Base-by-base conservation (phyloP, 2,797 vertebrate species). In the Dermochelys coriacea region DNA sequence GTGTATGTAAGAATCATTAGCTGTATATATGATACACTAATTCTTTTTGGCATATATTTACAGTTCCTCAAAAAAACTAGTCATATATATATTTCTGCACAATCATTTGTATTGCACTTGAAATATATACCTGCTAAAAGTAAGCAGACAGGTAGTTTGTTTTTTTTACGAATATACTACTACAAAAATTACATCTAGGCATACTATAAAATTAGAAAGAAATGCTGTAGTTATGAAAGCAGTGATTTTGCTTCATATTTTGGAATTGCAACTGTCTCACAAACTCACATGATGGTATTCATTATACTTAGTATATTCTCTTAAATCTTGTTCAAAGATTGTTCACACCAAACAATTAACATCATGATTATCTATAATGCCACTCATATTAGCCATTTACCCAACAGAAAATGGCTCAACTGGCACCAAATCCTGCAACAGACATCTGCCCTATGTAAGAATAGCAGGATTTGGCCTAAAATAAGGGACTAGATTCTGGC, bases 261-360 rank as follows among this genome's bases (percentile, higher is more conserved):
- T 81, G 52, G 47, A 79, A 84, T 6, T 14, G 23, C 14, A 59
- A 6, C 64, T 54, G 3, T 37, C 57, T 84, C 68, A 84, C 50
- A 19, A 41, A 12, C 16, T 59, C 55, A 41, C 37, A 81, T n/a
- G 25, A 57, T 19, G 52, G 45, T 34, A 61, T 49, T 84, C 77
- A 49, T 34, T 82, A 37, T 52, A 71, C 55, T 84, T 84, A 80
- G 37, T 37, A 61, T 52, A 61, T 1, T 0, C 37, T 90, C 21
- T 88, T 83, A 37, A 57, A 34, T 94, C 54, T 31, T 41, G 31
- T 88, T 15, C 23, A 80, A 9, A 90, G 49, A 83, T 83, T 52
- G 64, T 84, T 59, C 80, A 84, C 21, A 71, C 37, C 34, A 86
- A 88, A 71, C 83, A 91, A 91, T 84, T 78, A 84, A 71, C 3